Evolutionary conservation across 2,888 invertebrate species (phyloP).

Genomic region (Neoscelio sp.): DNA sequence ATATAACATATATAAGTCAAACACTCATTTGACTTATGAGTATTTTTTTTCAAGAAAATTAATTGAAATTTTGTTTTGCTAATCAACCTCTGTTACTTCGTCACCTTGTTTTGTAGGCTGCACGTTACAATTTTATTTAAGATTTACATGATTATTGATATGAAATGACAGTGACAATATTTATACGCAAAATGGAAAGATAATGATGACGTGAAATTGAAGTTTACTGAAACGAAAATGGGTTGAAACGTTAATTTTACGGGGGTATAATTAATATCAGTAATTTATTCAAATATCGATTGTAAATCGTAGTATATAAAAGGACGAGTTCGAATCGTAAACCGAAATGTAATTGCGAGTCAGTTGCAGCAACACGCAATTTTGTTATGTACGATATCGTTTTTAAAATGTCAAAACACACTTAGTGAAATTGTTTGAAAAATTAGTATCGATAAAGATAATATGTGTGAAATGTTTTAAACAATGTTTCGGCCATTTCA

Average conservation of each 20-base stretch:
- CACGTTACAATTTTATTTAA: too few relatives aligned
- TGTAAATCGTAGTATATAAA: neutral
- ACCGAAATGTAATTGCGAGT: neutral
- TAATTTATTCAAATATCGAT: too few relatives aligned
- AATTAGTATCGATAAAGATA: constrained; percentile 27
- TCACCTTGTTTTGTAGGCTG: too few relatives aligned
- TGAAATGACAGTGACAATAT: neutral
- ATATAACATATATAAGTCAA: too few relatives aligned
- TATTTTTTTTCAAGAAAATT: too few relatives aligned
- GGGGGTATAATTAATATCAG: constrained; percentile 1
- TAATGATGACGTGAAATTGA: neutral
- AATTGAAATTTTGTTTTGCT: too few relatives aligned
- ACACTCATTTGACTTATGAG: too few relatives aligned
- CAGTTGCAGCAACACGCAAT: neutral
- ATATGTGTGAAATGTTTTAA: too few relatives aligned
- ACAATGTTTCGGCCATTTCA: neutral
- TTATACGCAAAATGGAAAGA: neutral
- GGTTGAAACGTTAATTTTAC: constrained; percentile 1
- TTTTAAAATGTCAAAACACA: constrained; percentile 48
- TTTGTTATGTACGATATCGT: neutral
- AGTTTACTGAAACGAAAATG: neutral
- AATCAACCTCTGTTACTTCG: too few relatives aligned
- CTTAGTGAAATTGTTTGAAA: constrained; percentile 39
- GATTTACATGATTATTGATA: too few relatives aligned
- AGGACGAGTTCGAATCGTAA: neutral